Percentiles rank a stretch among this genome's conserved stretches.
Evolutionary conservation across 2,888 invertebrate species (phyloP).

Genomic region (Hemicrepidius hirtus): DNA sequence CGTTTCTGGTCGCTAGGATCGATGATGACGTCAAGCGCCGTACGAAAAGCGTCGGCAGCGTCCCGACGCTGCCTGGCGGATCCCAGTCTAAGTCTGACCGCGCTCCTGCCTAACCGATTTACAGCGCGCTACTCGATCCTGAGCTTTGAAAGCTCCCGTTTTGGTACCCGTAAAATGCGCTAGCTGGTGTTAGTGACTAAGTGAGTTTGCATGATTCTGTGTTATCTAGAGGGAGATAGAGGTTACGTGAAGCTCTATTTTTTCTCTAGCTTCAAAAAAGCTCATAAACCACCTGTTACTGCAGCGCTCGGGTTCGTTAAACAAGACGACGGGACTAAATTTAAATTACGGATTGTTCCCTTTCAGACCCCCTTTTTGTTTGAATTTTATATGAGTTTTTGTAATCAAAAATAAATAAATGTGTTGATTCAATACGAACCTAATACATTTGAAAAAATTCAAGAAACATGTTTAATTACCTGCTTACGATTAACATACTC

Average conservation of each 20-base stretch:
- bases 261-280: conserved; percentile 39
- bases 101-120: conserved; percentile 60
- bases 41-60: conserved; percentile 55
- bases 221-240: conserved; percentile 50
- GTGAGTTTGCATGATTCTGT: conserved; percentile 55
- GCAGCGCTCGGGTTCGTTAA: conserved; percentile 54
- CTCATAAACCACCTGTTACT: conserved; percentile 58
- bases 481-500: too few species aligned
- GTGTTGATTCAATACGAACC: too few species aligned
- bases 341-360: conserved; percentile 20
- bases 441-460: too few species aligned
- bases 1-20: conserved; percentile 54
- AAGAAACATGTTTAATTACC: too few species aligned
- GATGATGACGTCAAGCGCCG: conserved; percentile 57
- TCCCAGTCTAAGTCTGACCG: conserved; percentile 66
- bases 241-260: conserved; percentile 40
- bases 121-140: conserved; percentile 62
- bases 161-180: conserved; percentile 61
- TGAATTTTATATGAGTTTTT: not conserved
- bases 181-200: conserved; percentile 62
- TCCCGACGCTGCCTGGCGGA: conserved; percentile 66
- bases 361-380: not conserved
- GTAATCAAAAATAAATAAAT: not conserved
- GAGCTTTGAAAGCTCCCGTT: conserved; percentile 49
- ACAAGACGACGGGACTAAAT: conserved; percentile 21